Evolutionary conservation across 2,888 invertebrate genomes (phyloP), one percentile per base, ranked within the genome.

Genomic region (Cataglyphis cursor): DNA sequence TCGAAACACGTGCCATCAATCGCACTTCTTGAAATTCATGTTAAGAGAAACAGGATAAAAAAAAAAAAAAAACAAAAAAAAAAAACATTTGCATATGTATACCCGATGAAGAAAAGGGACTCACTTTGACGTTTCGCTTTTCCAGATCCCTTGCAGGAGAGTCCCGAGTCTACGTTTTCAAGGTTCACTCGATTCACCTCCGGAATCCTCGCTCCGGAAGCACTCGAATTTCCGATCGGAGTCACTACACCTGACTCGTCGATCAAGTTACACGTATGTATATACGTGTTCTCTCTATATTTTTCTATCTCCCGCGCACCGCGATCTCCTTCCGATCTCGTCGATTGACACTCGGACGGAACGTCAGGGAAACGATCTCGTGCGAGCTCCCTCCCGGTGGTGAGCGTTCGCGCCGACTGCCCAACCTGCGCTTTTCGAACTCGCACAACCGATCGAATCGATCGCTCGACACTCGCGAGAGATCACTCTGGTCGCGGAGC

Each of bases 401-500:
- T 70, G 86, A 86, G 73, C 70, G 82, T 41, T 83, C 72, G 87
- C 83, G 89, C 84, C 83, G 85, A 70, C 82, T 80, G 74, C 74
- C 64, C 61, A 44, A 18, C 35, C 38, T 51, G 81, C 48, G 82
- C 81, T 82, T 51, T 51, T 51, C 81, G 61, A 65, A 74, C 54
- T 73, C 85, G 64, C 84, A 74, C 72, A 18, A 80, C 86, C 88
- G 87, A 89, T 90, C 89, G 89, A 85, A 90, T 88, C 89, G 89
- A 90, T 90, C 89, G 88, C 35, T 76, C 85, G 83, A 80, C 85
- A 87, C 87, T 87, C 89, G 85, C 86, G 85, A 89, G 88, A 90
- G 89, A 90, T 90, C 90, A 87, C 90, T 88, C 90, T 85, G 83
- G 85, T 83, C 90, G 87, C 89, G 87, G 86, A 90, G 88, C 90